phyloP scores from a whole-genome alignment of 2,113 vertebrate species.

The Oncorhynchus keta region DNA sequence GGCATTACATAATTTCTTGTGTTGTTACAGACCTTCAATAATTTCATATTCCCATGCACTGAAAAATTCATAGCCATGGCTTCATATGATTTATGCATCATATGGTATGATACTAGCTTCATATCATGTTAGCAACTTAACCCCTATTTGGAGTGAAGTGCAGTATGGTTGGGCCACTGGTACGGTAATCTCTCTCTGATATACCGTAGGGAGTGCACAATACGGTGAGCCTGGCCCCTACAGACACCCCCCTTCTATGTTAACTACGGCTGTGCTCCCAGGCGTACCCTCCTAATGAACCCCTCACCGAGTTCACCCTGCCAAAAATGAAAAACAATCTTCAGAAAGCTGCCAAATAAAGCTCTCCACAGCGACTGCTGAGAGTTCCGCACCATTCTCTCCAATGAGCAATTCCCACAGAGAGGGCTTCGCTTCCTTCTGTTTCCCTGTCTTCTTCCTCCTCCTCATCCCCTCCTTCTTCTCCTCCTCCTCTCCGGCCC shows the following conservation, averaged over 20 bases:
- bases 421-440: slow-evolving; percentile 16
- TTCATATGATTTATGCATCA: no score
- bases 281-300: slow-evolving; percentile 33
- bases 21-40: not conserved
- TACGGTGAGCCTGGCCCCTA: not conserved
- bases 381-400: not conserved
- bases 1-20: not conserved
- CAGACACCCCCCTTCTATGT: slow-evolving; percentile 3
- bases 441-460: not conserved
- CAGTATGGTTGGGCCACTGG: not conserved
- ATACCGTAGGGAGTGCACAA: no score
- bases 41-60: slow-evolving; percentile 33
- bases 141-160: slow-evolving; percentile 19
- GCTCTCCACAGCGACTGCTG: not conserved
- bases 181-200: no score
- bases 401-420: slow-evolving; percentile 10
- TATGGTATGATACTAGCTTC: not conserved
- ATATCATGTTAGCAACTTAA: slow-evolving; percentile 17
- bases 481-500: slow-evolving; percentile 3
- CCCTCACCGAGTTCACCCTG: slow-evolving; percentile 11
- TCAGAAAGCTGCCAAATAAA: slow-evolving; percentile 39
- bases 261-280: slow-evolving; percentile 12
- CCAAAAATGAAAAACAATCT: slow-evolving; percentile 27
- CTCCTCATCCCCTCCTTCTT: not conserved
- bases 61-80: slow-evolving; percentile 33